Evolutionary conservation across 1,140 invertebrate species (phyloP).

Genomic region (Thrips palmi): DNA sequence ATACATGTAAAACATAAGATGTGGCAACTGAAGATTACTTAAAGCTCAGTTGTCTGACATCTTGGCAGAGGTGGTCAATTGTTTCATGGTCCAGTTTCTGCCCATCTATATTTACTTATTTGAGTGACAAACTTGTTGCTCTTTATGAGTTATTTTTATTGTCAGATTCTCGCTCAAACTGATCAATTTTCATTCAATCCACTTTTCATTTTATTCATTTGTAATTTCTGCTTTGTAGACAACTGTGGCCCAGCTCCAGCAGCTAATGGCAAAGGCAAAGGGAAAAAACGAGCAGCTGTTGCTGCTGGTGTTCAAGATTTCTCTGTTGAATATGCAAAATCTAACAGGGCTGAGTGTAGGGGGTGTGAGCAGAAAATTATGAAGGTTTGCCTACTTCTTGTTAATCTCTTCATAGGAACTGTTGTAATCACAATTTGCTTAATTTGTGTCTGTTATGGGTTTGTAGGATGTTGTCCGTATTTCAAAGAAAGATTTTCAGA

Average conservation of each 20-base stretch:
- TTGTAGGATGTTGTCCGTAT: slow-evolving; percentile 56
- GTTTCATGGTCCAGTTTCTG: slow-evolving; percentile 6
- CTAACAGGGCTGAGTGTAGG: slow-evolving; percentile 56
- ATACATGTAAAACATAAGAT: slow-evolving; percentile 1
- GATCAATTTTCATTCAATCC: no score
- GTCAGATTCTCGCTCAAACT: no score
- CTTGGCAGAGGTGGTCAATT: neutral
- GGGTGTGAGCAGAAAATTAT: slow-evolving; percentile 75
- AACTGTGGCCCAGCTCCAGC: slow-evolving; percentile 19
- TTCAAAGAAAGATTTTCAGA: slow-evolving; percentile 73
- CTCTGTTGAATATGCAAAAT: slow-evolving; percentile 76
- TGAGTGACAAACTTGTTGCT: no score
- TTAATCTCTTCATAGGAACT: slow-evolving; percentile 6
- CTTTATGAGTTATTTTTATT: no score
- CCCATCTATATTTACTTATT: no score
- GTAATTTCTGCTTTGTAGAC: slow-evolving; percentile 6
- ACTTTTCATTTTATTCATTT: slow-evolving; percentile 8
- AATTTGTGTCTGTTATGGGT: slow-evolving; percentile 7
- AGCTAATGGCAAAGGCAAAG: no score
- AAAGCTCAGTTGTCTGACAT: no score
- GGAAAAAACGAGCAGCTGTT: slow-evolving; percentile 14
- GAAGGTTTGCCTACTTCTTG: slow-evolving; percentile 30
- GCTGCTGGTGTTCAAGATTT: slow-evolving; percentile 24
- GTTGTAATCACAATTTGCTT: slow-evolving; percentile 2
- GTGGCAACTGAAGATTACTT: no score